Conservation (phyloP, 2,888 invertebrate species). For the Tanytarsus gracilentus region DNA sequence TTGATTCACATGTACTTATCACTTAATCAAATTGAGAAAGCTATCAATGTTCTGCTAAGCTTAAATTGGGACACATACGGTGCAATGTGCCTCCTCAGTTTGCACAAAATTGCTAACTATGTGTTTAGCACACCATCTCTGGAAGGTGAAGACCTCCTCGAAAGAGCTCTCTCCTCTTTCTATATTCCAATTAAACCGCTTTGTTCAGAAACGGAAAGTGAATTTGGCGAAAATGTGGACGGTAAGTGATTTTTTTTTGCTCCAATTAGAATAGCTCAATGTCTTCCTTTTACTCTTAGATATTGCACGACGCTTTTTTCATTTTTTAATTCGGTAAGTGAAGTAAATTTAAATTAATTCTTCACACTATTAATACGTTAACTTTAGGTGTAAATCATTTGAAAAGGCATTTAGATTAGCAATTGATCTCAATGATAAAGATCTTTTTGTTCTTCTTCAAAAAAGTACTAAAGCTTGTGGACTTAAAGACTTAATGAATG, state of each 20-base stretch:
- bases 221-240: slow-evolving; percentile 68
- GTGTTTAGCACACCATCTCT: slow-evolving; percentile 40
- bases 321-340: slow-evolving; percentile 65
- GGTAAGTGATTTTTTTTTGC: no score
- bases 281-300: no score
- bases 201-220: slow-evolving; percentile 57
- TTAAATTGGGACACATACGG: slow-evolving; percentile 76
- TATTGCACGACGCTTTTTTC: slow-evolving; percentile 78
- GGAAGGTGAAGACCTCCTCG: slow-evolving; percentile 50
- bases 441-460: slow-evolving; percentile 76
- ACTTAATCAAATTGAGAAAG: slow-evolving; percentile 55
- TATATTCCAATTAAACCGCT: slow-evolving; percentile 59
- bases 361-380: slow-evolving; percentile 16
- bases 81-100: slow-evolving; percentile 60
- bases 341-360: not conserved
- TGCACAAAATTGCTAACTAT: slow-evolving; percentile 63
- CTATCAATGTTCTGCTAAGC: slow-evolving; percentile 53
- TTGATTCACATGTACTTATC: slow-evolving; percentile 57
- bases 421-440: slow-evolving; percentile 76
- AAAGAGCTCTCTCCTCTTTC: slow-evolving; percentile 73
- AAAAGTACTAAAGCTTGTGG: slow-evolving; percentile 58
- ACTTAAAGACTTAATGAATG: slow-evolving; percentile 55
- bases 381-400: slow-evolving; percentile 54
- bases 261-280: no score
- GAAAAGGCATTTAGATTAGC: slow-evolving; percentile 79